Percentiles rank a stretch among this genome's conserved stretches.
phyloP scores from a whole-genome alignment of 2,113 vertebrate species.

The Conger conger region DNA sequence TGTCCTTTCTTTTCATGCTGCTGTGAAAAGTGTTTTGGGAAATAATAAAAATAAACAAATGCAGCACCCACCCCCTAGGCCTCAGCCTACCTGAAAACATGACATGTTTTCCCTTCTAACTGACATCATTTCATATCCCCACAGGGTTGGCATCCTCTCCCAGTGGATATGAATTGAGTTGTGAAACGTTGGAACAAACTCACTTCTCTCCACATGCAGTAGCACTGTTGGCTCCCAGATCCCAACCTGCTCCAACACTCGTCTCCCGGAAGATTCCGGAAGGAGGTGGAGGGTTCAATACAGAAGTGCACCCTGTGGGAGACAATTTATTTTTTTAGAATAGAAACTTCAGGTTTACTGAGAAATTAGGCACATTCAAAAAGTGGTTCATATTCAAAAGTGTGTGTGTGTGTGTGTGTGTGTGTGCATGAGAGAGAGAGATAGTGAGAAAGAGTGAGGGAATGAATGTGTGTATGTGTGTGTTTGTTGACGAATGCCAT shows the following conservation, averaged over 20 bases:
- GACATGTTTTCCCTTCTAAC: neutral
- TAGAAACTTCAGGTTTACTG: neutral
- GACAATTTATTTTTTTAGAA: neutral
- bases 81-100: slow-evolving; percentile 1
- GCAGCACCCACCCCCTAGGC: neutral
- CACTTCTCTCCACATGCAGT: neutral
- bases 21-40: neutral
- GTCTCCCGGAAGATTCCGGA: neutral
- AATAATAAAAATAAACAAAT: neutral
- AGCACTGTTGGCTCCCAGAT: neutral
- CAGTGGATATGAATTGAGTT: neutral
- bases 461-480: neutral
- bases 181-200: neutral
- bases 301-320: neutral
- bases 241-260: neutral
- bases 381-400: neutral
- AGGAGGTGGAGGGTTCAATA: neutral
- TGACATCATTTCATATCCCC: slow-evolving; percentile 21
- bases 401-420: neutral
- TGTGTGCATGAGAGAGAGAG: neutral
- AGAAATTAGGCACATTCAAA: neutral
- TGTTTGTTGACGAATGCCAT: slow-evolving; percentile 48
- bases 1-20: slow-evolving; percentile 1
- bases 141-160: slow-evolving; percentile 26
- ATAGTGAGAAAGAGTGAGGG: no score